Evolutionary conservation across 2,113 vertebrate species (phyloP).

Genomic region (Notarius quadriscutis): DNA sequence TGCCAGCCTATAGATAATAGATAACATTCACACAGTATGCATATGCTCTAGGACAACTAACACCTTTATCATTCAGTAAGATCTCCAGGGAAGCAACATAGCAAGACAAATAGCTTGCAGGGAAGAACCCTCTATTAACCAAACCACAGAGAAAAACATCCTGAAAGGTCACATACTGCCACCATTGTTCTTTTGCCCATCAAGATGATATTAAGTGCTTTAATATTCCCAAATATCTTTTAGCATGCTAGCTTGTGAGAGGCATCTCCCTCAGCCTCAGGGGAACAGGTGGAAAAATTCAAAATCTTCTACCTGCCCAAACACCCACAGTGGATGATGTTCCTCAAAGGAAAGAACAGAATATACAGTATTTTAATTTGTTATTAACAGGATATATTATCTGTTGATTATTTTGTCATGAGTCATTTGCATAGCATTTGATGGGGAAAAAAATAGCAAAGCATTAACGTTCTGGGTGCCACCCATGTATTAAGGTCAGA

Average conservation of each 20-base stretch:
- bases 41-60: conserved; percentile 35
- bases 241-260: conserved; percentile 57
- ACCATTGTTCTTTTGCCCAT: conserved; percentile 54
- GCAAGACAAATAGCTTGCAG: conserved; percentile 54
- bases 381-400: conserved; percentile 49
- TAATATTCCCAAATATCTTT: conserved; percentile 63
- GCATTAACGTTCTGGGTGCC: conserved; percentile 58
- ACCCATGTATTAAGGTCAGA: conserved; percentile 57
- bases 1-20: too few species aligned
- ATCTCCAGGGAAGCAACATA: conserved; percentile 61
- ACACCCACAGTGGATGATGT: conserved; percentile 37
- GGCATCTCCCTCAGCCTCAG: conserved; percentile 53
- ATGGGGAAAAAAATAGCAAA: conserved; percentile 28
- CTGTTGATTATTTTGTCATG: conserved; percentile 6
- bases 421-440: conserved; percentile 54
- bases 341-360: conserved; percentile 21
- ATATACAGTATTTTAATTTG: conserved; percentile 52
- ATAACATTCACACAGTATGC: conserved; percentile 32
- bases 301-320: conserved; percentile 21
- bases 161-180: conserved; percentile 56
- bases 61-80: conserved; percentile 39
- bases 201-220: conserved; percentile 58
- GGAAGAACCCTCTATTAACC: conserved; percentile 48
- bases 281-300: conserved; percentile 62
- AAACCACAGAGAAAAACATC: conserved; percentile 55